Conservation (phyloP, 64 coral and sea anemone genomes). For the Actinia equina region DNA sequence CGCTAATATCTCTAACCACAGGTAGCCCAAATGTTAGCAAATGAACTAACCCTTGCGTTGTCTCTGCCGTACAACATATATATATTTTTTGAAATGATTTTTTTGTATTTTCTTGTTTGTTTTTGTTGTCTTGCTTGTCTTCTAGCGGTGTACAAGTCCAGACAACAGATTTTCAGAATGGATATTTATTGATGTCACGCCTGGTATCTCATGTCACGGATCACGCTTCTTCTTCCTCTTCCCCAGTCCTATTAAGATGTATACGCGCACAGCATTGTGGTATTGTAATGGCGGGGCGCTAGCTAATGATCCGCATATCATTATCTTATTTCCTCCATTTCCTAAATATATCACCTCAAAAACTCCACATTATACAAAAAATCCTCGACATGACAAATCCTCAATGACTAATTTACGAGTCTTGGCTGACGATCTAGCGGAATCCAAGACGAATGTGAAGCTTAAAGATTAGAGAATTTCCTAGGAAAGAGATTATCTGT, state of each 20-base stretch:
- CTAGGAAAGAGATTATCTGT: not conserved
- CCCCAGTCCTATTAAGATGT: not conserved
- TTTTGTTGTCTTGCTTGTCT: no score
- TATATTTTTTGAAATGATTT: no score
- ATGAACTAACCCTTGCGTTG: no score
- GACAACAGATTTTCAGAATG: no score
- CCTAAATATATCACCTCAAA: not conserved
- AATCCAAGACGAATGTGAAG: slow-evolving; percentile 10
- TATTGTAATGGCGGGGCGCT: slow-evolving; percentile 38
- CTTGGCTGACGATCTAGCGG: not conserved
- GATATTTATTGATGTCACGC: not conserved
- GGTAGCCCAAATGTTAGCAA: no score
- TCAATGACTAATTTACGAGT: not conserved
- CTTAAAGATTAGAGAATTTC: not conserved
- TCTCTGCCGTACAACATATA: no score
- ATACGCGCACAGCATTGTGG: not conserved
- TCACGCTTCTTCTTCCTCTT: not conserved
- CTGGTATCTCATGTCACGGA: not conserved
- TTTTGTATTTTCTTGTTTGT: no score
- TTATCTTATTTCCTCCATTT: slow-evolving; percentile 4
- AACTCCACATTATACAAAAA: not conserved
- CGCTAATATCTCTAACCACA: no score
- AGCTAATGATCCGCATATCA: not conserved
- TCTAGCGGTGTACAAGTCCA: no score
- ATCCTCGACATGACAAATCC: not conserved